Evolutionary conservation across 2,113 vertebrate species (phyloP).

Genomic region (Syngnathus typhle): DNA sequence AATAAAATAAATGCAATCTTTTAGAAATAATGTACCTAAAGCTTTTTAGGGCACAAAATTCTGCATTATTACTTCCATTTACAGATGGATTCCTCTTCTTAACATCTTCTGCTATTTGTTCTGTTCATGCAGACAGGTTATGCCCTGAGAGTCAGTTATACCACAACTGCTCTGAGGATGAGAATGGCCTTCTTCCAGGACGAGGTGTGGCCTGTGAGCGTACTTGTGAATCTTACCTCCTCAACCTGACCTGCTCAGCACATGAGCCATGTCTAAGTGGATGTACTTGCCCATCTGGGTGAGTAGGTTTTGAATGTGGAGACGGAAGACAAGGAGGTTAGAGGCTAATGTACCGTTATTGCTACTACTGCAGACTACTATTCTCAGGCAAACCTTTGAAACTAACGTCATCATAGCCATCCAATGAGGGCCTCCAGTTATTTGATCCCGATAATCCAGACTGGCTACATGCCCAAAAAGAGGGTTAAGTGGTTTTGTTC

Average conservation of each 20-base stretch:
- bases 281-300: conserved; percentile 86
- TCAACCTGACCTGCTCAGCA: conserved; percentile 82
- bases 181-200: conserved; percentile 52
- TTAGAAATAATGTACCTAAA: too few relatives aligned
- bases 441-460: conserved; percentile 51
- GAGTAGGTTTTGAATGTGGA: conserved; percentile 44
- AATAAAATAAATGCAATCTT: too few relatives aligned
- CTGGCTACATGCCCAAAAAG: conserved; percentile 36
- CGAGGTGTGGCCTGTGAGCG: conserved; percentile 75
- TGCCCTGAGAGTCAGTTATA: conserved; percentile 84
- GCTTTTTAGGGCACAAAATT: neutral
- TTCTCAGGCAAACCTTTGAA: neutral
- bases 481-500: conserved; percentile 62
- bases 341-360: neutral
- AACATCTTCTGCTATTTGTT: neutral
- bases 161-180: conserved; percentile 77
- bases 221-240: conserved; percentile 87
- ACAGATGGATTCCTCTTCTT: neutral
- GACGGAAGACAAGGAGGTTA: neutral
- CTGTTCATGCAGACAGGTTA: conserved; percentile 53
- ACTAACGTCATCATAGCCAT: conserved; percentile 6
- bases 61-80: neutral
- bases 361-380: neutral
- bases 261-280: conserved; percentile 83
- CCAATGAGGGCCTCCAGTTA: conserved; percentile 37